Base-by-base conservation (phyloP, 2,888 invertebrate species). In the Endotricha flammealis region DNA sequence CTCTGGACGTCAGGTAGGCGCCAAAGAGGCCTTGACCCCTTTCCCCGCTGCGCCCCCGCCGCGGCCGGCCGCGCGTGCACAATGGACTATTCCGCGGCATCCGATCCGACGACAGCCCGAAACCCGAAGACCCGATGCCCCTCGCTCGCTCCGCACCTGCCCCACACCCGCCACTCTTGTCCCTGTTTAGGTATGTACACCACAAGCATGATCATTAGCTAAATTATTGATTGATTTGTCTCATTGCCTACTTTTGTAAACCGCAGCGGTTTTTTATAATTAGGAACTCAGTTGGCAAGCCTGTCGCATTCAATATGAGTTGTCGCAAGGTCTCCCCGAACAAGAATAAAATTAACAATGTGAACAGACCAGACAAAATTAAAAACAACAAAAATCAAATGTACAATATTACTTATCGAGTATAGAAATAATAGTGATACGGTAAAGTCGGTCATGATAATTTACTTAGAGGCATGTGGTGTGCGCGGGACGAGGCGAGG, bases 81-180 rank as follows among this genome's bases (percentile, higher is more conserved):
- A 78, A 80, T 79, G 70, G 70, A 61, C 75, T 64, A 73, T 75
- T 80, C 67, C 63, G 67, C 66, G 79, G 71, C 77, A 81, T 57
- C 71, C 62, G 76, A 79, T 60, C 65, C 64, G 66, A 50, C 46
- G 39, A n/a, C n/a, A n/a, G n/a, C n/a, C 59, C 54, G 49, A 56
- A 57, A 44, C 47, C 51, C 50, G 47, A 39, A 34, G 42, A 13
- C 36, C 32, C 46, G 43, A 33, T 2, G 23, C n/a, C 13, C 20
- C 20, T 20, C 20, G 20, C 20, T 20, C 20, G 20, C 20, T 7
- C 16, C 16, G 3, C 16, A 6, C 20, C 2, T n/a, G n/a, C n/a
- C n/a, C n/a, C n/a, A n/a, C n/a, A n/a, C n/a, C n/a, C n/a, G n/a
- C n/a, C n/a, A n/a, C n/a, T n/a, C n/a, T n/a, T n/a, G n/a, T n/a